Conservation (phyloP, 2,113 vertebrate species). For the Apodemus sylvaticus region DNA sequence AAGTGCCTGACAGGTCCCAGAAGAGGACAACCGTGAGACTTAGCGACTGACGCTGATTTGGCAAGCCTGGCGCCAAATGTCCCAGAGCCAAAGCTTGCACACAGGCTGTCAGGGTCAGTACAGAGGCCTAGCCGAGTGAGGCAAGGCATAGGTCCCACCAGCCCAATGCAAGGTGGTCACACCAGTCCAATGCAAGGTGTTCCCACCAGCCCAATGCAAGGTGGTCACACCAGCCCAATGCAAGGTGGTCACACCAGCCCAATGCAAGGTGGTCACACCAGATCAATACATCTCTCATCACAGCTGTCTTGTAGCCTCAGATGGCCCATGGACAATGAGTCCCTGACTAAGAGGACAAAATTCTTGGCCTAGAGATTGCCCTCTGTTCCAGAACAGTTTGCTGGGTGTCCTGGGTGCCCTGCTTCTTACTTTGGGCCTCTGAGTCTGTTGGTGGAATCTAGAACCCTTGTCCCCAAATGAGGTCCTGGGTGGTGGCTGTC, state of each 20-base stretch:
- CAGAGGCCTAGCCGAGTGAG: neutral
- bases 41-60: neutral
- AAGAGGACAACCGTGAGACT: too few relatives aligned
- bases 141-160: too few relatives aligned
- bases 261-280: too few relatives aligned
- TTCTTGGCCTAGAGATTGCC: neutral
- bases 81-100: too few relatives aligned
- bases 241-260: too few relatives aligned
- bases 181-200: too few relatives aligned
- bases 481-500: neutral
- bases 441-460: neutral
- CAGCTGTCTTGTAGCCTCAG: neutral
- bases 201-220: too few relatives aligned
- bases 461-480: neutral
- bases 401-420: neutral
- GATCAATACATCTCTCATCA: neutral
- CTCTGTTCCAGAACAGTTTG: neutral
- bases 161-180: too few relatives aligned
- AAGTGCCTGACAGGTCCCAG: neutral
- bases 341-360: neutral
- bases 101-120: neutral
- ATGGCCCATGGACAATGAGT: too few relatives aligned
- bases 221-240: too few relatives aligned
- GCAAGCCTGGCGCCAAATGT: neutral
- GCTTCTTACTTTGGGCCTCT: neutral